Percentiles rank a stretch among this genome's conserved stretches.
Evolutionary conservation across 2,888 invertebrate genomes (phyloP).

Genomic region (Heliconius hortense): DNA sequence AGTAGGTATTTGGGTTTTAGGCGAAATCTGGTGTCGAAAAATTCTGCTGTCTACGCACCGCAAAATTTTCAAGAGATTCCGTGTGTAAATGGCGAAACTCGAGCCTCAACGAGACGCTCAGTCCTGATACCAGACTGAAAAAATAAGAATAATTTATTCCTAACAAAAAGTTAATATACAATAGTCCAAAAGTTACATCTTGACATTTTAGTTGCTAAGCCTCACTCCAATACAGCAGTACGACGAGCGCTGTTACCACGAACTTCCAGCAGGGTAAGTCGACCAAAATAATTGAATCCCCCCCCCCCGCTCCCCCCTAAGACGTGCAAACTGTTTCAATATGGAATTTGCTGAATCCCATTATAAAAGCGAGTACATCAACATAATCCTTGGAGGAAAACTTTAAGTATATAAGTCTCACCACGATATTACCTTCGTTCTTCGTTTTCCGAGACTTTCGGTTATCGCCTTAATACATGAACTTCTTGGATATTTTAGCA

Average conservation of each 20-base stretch:
- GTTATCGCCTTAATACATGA: constrained; percentile 30
- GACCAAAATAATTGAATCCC: constrained; percentile 26
- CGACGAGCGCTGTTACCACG: neutral
- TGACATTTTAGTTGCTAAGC: neutral
- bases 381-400: constrained; percentile 39
- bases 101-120: no score
- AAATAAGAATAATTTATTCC: no score
- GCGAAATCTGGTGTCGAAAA: no score
- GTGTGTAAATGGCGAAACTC: no score
- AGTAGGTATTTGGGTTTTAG: neutral
- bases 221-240: neutral
- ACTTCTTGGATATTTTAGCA: constrained; percentile 18
- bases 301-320: neutral
- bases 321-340: constrained; percentile 38
- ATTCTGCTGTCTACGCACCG: no score
- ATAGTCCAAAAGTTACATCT: neutral
- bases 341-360: constrained; percentile 35
- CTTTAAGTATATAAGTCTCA: constrained; percentile 40
- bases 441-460: constrained; percentile 28
- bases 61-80: no score
- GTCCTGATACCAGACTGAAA: no score
- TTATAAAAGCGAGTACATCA: constrained; percentile 38
- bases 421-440: constrained; percentile 33
- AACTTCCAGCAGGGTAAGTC: constrained; percentile 9
- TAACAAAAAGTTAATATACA: no score